A percentile compares a stretch with the other conserved stretches of the same genome.
phyloP scores from a whole-genome alignment of 1,140 invertebrate genomes.

The Drosophila oshimai region DNA sequence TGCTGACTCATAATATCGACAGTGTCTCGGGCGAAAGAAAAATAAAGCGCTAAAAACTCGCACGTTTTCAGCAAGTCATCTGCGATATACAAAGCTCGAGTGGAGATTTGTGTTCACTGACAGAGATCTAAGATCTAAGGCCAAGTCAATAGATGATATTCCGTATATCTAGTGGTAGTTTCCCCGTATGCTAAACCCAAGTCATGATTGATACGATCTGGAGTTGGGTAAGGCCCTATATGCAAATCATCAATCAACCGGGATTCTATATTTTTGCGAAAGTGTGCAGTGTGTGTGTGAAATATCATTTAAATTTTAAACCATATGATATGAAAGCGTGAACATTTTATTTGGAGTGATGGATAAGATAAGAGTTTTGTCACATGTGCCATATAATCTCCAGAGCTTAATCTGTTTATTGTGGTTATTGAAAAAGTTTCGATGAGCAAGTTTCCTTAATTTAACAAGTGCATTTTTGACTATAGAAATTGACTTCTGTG shows the following conservation, averaged over 20 bases:
- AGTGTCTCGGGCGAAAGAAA: conserved; percentile 14
- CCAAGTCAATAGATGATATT: conserved; percentile 46
- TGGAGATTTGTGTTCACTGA: conserved; percentile 18
- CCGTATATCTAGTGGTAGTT: conserved; percentile 24
- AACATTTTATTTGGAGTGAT: conserved; percentile 11
- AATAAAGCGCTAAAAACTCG: conserved; percentile 28
- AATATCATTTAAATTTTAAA: neutral
- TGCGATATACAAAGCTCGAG: conserved; percentile 42
- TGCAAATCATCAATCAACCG: conserved; percentile 51
- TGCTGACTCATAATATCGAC: conserved; percentile 55
- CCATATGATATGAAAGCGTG: conserved; percentile 2
- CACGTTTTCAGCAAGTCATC: conserved; percentile 48
- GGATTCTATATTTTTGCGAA: too few relatives aligned
- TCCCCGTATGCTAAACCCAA: conserved; percentile 31
- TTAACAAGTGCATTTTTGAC: too few relatives aligned
- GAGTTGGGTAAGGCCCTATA: conserved; percentile 34
- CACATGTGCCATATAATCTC: neutral
- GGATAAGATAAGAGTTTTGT: conserved; percentile 8
- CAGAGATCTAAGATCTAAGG: conserved; percentile 50
- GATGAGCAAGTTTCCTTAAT: too few relatives aligned
- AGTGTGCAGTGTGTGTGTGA: too few relatives aligned
- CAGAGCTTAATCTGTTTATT: neutral
- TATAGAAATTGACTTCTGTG: too few relatives aligned
- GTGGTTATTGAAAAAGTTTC: too few relatives aligned
- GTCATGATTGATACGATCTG: conserved; percentile 35